Percentiles rank a stretch among this genome's conserved stretches.
phyloP scores from a whole-genome alignment of 2,888 invertebrate species.

The Julus scandinavius region DNA sequence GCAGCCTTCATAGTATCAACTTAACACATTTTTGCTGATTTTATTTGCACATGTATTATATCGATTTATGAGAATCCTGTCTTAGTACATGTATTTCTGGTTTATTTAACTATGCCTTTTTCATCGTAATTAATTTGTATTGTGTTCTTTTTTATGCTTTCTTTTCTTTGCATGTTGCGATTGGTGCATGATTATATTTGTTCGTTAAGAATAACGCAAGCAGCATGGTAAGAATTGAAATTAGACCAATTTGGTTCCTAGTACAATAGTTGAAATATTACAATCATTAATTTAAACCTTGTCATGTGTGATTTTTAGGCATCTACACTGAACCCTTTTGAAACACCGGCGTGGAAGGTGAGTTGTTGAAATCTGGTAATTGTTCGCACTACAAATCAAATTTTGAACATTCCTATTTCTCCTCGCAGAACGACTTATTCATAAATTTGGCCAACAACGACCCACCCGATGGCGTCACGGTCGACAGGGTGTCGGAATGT shows the following conservation, averaged over 20 bases:
- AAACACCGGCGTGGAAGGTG: constrained; percentile 32
- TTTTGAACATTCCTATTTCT: too few species aligned
- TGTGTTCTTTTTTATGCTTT: constrained; percentile 49
- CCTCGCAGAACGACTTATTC: constrained; percentile 57
- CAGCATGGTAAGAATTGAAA: constrained; percentile 28
- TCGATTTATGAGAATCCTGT: background rate
- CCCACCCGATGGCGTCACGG: constrained; percentile 51
- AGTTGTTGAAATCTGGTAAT: too few species aligned
- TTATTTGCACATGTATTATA: too few species aligned
- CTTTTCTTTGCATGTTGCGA: constrained; percentile 48
- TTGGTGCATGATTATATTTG: constrained; percentile 51
- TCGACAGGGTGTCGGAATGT: background rate
- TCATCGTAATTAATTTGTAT: constrained; percentile 16
- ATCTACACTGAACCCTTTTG: constrained; percentile 51
- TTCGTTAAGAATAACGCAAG: constrained; percentile 49
- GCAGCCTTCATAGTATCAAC: too few species aligned
- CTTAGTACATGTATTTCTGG: background rate
- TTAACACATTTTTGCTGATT: too few species aligned
- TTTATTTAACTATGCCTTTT: background rate
- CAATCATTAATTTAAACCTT: background rate
- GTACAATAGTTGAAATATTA: too few species aligned
- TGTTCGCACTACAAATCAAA: too few species aligned
- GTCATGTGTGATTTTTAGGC: constrained; percentile 40
- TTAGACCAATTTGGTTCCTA: background rate
- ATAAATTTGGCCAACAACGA: constrained; percentile 56